Base-by-base conservation (phyloP, 2,888 invertebrate genomes). In the Phengaris alcon region DNA sequence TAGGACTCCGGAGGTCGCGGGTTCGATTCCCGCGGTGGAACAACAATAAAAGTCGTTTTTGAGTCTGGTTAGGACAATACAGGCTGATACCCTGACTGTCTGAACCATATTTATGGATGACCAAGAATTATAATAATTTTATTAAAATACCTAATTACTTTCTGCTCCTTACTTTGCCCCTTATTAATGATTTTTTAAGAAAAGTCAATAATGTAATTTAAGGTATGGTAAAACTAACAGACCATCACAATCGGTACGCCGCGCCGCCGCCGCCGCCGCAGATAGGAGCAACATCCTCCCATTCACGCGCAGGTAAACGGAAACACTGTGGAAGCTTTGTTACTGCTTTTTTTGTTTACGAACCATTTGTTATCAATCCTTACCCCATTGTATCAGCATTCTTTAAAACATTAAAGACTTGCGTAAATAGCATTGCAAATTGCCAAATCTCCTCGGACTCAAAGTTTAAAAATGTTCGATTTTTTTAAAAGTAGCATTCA, bases 181-280 rank as follows among this genome's bases (percentile, higher is more conserved):
- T 59, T 22, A 22, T 59, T 22, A 22, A 22, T 59, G 0, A 9
- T 64, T 64, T 64, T 64, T 12, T 35, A 64, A 13, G 59, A 44
- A 44, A 6, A 64, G 64, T 35, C 35, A 64, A 64, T 64, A 64
- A 22, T 6, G 13, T 44, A 35, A 12, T 64, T 64, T 64, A 64
- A 6, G 44, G 9, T 6, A 35, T 15, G 57, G 10, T 15, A 64
- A 68, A 73, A 79, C 80, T 80, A 82, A 82, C 81, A 81, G 80
- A 80, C 78, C 75, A 70, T 75, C 75, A 59, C 78, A 75, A 76
- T 79, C 59, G 75, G 79, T 79, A 81, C 82, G 73, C 79, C n/a
- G n/a, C n/a, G n/a, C n/a, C n/a, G n/a, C n/a, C n/a, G n/a, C n/a
- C 76, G 79, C 77, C 80, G 81, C 44, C 35, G 54, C 72, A 12